A percentile compares a stretch with the other conserved stretches of the same genome.
These are phyloP conservation scores for Apodemus agrarius DNA, from an alignment of 2,797 vertebrate genomes.

Conservation along the genomic window DNA sequence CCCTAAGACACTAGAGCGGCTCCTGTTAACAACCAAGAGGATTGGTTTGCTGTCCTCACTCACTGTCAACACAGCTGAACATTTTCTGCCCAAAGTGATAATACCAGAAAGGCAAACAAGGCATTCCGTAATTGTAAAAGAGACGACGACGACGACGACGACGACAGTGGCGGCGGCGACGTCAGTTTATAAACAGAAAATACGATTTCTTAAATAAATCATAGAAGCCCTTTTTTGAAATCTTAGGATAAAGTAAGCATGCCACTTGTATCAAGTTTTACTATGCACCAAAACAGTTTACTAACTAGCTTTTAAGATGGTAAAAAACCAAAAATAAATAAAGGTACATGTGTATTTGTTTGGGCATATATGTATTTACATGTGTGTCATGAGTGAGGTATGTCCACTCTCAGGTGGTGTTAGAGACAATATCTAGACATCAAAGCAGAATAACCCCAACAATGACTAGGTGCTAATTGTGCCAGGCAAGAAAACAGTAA, in stretches of 20 bases:
- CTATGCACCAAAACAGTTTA: background rate
- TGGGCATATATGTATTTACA: background rate
- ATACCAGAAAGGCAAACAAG: background rate
- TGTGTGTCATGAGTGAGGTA: background rate
- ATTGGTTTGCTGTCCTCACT: background rate
- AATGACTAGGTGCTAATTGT: background rate
- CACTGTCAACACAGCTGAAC: background rate
- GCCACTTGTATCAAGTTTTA: background rate
- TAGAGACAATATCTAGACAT: background rate
- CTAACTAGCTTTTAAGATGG: background rate
- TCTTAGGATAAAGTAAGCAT: background rate
- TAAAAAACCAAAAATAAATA: background rate
- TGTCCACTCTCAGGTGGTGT: background rate
- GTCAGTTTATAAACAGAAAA: background rate
- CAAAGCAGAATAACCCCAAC: background rate
- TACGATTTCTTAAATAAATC: background rate
- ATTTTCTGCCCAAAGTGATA: background rate
- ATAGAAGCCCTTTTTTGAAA: background rate
- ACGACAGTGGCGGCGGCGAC: background rate
- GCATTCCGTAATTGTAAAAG: background rate
- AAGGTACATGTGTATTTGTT: background rate
- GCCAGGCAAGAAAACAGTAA: background rate
- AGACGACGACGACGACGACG: no score
- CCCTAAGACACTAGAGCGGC: background rate
- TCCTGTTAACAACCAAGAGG: background rate